Percentiles rank a stretch among this genome's conserved stretches.
phyloP scores from a whole-genome alignment of 2,888 invertebrate species.

The Melipona bicolor region DNA sequence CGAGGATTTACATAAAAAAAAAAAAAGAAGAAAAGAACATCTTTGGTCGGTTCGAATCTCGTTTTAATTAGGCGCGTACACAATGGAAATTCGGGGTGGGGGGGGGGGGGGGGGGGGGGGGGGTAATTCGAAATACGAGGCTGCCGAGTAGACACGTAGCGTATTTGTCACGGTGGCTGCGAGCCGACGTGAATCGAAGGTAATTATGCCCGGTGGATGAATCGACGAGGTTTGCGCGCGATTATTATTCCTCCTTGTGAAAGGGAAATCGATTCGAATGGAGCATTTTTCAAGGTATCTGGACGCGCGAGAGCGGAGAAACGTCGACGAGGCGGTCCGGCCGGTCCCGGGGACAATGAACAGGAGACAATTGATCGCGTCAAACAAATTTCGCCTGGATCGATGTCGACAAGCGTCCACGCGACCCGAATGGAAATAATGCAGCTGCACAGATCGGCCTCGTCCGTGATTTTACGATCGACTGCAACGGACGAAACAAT shows the following conservation, averaged over 20 bases:
- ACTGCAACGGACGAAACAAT: slow-evolving; percentile 73
- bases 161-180: not conserved
- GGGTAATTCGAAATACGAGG: not conserved
- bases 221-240: not conserved
- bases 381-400: slow-evolving; percentile 34
- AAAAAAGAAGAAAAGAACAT: not conserved
- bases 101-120: no score
- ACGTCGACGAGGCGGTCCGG: not conserved
- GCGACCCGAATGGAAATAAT: slow-evolving; percentile 69
- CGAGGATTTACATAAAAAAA: not conserved
- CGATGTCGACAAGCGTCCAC: slow-evolving; percentile 48
- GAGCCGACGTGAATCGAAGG: not conserved
- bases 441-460: slow-evolving; percentile 61
- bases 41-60: not conserved
- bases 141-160: not conserved
- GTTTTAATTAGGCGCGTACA: not conserved
- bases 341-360: slow-evolving; percentile 11
- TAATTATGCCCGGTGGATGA: slow-evolving; percentile 4
- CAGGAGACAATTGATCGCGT: slow-evolving; percentile 36
- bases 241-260: slow-evolving; percentile 12
- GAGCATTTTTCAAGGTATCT: slow-evolving; percentile 21
- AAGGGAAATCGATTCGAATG: slow-evolving; percentile 16
- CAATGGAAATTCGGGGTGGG: not conserved
- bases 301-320: not conserved
- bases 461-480: slow-evolving; percentile 66